phyloP scores from a whole-genome alignment of 2,888 invertebrate species.

The Halictus quadricinctus region DNA sequence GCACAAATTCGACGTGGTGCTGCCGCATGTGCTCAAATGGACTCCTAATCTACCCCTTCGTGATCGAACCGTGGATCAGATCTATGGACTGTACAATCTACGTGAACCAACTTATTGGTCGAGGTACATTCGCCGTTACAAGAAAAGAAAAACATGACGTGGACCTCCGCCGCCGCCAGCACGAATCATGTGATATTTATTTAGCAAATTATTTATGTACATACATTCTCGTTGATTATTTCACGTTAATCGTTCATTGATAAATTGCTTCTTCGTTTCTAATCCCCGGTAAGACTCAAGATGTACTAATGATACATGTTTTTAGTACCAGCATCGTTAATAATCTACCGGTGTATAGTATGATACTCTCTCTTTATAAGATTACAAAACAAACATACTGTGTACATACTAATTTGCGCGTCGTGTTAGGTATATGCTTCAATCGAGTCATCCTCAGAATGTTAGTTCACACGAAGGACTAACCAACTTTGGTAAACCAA shows the following conservation, averaged over 20 bases:
- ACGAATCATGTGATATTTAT: constrained; percentile 35
- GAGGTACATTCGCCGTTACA: constrained; percentile 50
- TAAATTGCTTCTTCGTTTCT: background rate
- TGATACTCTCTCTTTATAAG: background rate
- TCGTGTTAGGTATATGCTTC: background rate
- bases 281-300: background rate
- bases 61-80: constrained; percentile 64
- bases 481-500: constrained; percentile 33
- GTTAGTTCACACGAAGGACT: background rate
- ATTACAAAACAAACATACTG: constrained; percentile 19
- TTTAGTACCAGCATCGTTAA: background rate
- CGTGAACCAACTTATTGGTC: constrained; percentile 67
- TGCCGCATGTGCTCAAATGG: constrained; percentile 72
- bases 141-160: constrained; percentile 7
- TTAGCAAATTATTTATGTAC: constrained; percentile 18
- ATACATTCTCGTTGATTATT: background rate
- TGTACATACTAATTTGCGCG: background rate
- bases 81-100: constrained; percentile 67
- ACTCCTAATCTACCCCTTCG: constrained; percentile 65
- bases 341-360: background rate
- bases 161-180: background rate
- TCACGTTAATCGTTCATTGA: background rate
- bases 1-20: constrained; percentile 66
- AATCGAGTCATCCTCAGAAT: background rate
- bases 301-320: background rate